Conservation (phyloP, 2,113 vertebrate species). For the Syngnathus floridae region DNA sequence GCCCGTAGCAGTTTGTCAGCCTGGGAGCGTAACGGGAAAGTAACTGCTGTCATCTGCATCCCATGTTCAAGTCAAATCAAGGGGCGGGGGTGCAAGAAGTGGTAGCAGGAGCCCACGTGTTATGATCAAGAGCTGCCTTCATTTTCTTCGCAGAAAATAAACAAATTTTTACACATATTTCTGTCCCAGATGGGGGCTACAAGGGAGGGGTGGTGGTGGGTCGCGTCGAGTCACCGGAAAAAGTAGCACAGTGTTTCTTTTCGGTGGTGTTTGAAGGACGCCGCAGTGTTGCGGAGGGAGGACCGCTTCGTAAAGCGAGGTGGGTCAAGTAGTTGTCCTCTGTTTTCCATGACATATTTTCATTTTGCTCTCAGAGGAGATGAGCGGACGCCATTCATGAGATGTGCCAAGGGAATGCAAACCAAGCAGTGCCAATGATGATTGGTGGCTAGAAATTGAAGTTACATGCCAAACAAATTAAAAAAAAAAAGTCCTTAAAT, state of each 20-base stretch:
- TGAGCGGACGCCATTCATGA: slow-evolving; percentile 4
- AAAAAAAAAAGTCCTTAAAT: slow-evolving; percentile 55
- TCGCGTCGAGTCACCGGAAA: not conserved
- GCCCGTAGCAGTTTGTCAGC: not conserved
- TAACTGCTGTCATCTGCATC: not conserved
- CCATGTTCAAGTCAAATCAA: not conserved
- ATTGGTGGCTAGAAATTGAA: slow-evolving; percentile 62
- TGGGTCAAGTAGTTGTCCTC: slow-evolving; percentile 1
- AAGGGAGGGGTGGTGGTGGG: not conserved
- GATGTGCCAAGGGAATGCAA: not conserved
- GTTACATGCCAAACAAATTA: slow-evolving; percentile 39
- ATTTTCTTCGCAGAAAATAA: slow-evolving; percentile 38
- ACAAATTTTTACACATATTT: too few species aligned
- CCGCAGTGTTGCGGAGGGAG: slow-evolving; percentile 33
- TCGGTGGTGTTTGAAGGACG: slow-evolving; percentile 24
- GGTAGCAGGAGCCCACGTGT: not conserved
- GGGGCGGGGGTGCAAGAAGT: not conserved
- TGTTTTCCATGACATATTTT: slow-evolving; percentile 29
- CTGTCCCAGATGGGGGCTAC: not conserved
- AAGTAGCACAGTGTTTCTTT: slow-evolving; percentile 45
- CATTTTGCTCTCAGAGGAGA: not conserved
- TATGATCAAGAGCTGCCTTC: slow-evolving; percentile 54
- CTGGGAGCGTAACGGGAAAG: not conserved
- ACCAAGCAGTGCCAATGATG: not conserved
- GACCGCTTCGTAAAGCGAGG: not conserved